These are phyloP conservation scores for Papilio helenus DNA, from an alignment of 1,140 invertebrate species.

Conservation along the genomic window DNA sequence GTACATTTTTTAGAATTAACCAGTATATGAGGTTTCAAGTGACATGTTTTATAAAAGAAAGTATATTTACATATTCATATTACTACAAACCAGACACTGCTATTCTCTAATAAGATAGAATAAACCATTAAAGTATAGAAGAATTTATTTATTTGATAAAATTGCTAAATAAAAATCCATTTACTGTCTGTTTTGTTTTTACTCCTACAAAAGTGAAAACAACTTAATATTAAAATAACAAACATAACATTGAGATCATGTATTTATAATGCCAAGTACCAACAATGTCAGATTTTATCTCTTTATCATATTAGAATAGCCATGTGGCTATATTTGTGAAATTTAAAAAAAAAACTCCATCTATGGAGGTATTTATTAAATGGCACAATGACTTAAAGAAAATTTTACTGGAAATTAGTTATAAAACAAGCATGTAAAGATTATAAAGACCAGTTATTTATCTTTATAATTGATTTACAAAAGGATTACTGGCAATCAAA, in stretches of 20 bases:
- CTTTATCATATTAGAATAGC: not conserved
- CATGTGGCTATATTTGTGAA: not conserved
- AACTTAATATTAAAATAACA: not conserved
- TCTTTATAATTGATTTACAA: not conserved
- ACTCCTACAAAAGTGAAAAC: not conserved
- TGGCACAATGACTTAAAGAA: too few species aligned
- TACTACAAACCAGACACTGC: too few species aligned
- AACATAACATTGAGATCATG: not conserved
- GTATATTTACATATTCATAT: too few species aligned
- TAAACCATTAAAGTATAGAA: too few species aligned
- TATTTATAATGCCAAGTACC: not conserved
- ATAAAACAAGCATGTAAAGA: not conserved
- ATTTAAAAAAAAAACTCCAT: not conserved
- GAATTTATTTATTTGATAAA: not conserved
- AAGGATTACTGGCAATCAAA: slow-evolving; percentile 10
- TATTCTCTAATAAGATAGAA: not conserved
- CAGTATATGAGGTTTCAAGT: too few species aligned
- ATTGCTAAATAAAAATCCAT: not conserved
- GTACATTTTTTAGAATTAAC: too few species aligned
- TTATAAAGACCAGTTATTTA: not conserved
- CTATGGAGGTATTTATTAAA: too few species aligned
- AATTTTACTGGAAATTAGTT: not conserved
- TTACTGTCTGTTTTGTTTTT: not conserved
- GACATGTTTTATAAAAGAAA: too few species aligned
- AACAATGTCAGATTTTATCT: not conserved